Conservation (phyloP, 2,797 vertebrate species). For the Gymnocypris eckloni region DNA sequence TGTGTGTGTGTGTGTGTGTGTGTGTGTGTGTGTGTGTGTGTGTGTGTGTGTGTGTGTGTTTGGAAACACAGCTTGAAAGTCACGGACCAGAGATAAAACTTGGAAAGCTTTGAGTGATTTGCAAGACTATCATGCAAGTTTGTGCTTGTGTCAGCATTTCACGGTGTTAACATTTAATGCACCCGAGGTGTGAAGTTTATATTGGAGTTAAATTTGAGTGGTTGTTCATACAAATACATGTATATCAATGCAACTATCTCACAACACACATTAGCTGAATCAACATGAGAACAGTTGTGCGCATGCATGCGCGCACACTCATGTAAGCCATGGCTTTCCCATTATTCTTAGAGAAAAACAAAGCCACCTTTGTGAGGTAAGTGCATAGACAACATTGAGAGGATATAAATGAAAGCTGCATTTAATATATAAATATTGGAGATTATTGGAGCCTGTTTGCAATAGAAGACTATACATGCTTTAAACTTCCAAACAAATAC, state of each 20-base stretch:
- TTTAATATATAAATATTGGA: background rate
- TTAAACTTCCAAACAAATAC: too few relatives aligned
- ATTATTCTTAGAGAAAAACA: background rate
- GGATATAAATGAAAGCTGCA: background rate
- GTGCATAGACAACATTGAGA: background rate
- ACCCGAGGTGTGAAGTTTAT: conserved; percentile 25
- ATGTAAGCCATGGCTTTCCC: background rate
- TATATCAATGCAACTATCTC: conserved; percentile 14
- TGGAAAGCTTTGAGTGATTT: conserved; percentile 19
- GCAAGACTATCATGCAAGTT: background rate
- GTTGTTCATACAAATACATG: conserved; percentile 12
- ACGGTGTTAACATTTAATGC: background rate
- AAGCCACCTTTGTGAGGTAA: background rate
- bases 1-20: background rate
- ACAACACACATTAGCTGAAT: conserved; percentile 10
- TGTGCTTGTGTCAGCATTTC: conserved; percentile 26
- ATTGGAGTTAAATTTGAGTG: conserved; percentile 9
- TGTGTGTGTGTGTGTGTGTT: background rate
- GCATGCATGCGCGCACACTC: background rate
- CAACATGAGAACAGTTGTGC: background rate
- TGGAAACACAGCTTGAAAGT: background rate
- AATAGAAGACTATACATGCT: background rate
- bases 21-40: background rate
- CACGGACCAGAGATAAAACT: conserved; percentile 16
- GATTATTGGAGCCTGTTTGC: background rate